Base-by-base conservation (phyloP, 1,140 invertebrate species). In the Oryctes rhinoceros region DNA sequence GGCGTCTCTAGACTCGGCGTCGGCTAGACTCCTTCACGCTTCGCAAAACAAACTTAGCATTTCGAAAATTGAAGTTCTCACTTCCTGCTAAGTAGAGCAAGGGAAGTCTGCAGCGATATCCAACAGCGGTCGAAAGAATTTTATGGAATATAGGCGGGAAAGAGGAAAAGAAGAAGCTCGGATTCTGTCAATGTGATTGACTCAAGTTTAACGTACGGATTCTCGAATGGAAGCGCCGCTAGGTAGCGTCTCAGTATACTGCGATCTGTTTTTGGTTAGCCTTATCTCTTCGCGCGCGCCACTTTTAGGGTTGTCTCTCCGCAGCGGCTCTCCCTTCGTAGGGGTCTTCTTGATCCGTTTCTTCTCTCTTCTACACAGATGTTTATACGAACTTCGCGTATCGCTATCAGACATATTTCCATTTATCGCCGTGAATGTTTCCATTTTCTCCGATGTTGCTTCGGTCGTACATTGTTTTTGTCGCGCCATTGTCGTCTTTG, bases 391-490 rank as follows among this genome's bases (percentile, higher is more conserved):
- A 59, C 15, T 59, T n/a, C 53, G 53, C n/a, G n/a, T 59, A 59
- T n/a, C 10, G 53, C 53, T 59, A 59, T 59, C 53, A 59, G 53
- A 59, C 53, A 59, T 59, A 59, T 59, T 59, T 59, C 53, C 53
- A 59, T 59, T 59, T 59, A 59, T 59, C 53, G 53, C 53, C 15
- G 53, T 59, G 53, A 18, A 59, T 59, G 53, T 59, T 59, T 59
- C 53, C 18, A 59, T 59, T 59, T 59, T 59, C 53, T 59, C 53
- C 53, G 4, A 4, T n/a, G 53, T n/a, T n/a, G 18, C 4, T 59
- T 59, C 13, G 5, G 53, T 59, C 53, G 53, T 59, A 59, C 53
- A 59, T 59, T 59, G 53, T 59, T 6, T 59, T 59, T 59, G 53
- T 59, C 53, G 53, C 15, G 15, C 7, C 7, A 1, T 59, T 59